phyloP scores from a whole-genome alignment of 2,888 invertebrate species.

The Metacarcinus magister region DNA sequence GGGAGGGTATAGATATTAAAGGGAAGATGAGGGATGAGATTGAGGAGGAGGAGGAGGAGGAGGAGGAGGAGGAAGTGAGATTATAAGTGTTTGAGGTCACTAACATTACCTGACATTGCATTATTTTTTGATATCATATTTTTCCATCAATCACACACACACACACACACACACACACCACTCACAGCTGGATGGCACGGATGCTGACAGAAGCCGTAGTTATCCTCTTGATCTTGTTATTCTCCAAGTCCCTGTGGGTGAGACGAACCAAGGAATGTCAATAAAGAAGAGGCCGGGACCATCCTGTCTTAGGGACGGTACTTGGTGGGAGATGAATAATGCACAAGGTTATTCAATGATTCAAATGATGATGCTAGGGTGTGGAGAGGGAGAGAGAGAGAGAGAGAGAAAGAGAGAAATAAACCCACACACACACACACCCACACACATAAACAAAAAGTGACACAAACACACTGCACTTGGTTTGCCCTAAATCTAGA shows the following conservation, averaged over 20 bases:
- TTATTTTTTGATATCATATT: not conserved
- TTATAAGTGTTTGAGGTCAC: not conserved
- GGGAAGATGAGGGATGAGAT: not conserved
- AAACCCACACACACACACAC: too few relatives aligned
- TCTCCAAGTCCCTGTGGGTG: slow-evolving; percentile 67
- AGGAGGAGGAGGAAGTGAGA: not conserved
- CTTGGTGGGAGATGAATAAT: not conserved
- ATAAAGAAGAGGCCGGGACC: not conserved
- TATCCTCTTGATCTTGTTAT: slow-evolving; percentile 67
- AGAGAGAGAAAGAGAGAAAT: too few relatives aligned
- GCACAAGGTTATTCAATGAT: not conserved
- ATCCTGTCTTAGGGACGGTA: not conserved
- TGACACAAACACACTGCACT: too few relatives aligned
- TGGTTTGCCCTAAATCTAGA: too few relatives aligned
- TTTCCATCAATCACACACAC: not conserved
- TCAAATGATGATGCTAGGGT: not conserved
- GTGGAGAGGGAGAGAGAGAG: too few relatives aligned
- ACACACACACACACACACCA: slow-evolving; percentile 33
- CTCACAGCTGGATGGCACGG: slow-evolving; percentile 66
- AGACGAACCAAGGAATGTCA: not conserved
- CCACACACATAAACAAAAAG: too few relatives aligned
- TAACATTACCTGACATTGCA: not conserved
- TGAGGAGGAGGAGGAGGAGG: not conserved
- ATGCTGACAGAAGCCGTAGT: slow-evolving; percentile 29
- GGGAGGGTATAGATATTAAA: not conserved